Evolutionary conservation across 1,140 invertebrate genomes (phyloP).

Genomic region (Dreissena rostriformis): DNA sequence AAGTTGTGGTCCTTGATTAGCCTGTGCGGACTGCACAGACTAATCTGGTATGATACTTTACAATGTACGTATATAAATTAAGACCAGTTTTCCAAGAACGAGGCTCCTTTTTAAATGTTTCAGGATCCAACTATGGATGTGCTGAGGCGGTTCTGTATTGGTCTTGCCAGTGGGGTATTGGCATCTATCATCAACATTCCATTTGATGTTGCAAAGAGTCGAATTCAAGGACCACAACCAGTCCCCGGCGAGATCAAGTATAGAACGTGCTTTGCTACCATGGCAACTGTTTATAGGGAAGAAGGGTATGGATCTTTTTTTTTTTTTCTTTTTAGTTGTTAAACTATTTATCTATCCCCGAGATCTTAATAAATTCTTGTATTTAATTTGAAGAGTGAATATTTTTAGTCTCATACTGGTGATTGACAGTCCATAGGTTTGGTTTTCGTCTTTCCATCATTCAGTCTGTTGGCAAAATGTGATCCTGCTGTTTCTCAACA

Average conservation of each 20-base stretch:
- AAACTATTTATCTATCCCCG: background rate
- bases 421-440: too few relatives aligned
- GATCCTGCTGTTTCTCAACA: too few relatives aligned
- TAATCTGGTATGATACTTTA: too few relatives aligned
- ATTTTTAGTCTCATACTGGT: background rate
- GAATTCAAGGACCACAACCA: constrained; percentile 95
- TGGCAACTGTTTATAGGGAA: constrained; percentile 89
- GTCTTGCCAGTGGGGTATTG: constrained; percentile 91
- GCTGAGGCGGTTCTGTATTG: constrained; percentile 88
- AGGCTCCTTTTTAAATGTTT: background rate
- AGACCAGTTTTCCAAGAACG: too few relatives aligned
- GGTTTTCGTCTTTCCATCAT: too few relatives aligned
- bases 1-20: too few relatives aligned
- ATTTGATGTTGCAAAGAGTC: constrained; percentile 97
- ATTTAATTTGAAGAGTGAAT: too few relatives aligned
- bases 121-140: constrained; percentile 88
- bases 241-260: constrained; percentile 89
- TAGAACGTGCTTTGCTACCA: constrained; percentile 88
- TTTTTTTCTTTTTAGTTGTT: background rate
- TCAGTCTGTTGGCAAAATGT: too few relatives aligned
- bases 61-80: too few relatives aligned
- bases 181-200: constrained; percentile 95
- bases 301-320: constrained; percentile 90
- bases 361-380: background rate
- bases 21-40: too few relatives aligned